Base-by-base conservation (phyloP, 2,888 invertebrate genomes). In the Lepidocyrtoides sp. region DNA sequence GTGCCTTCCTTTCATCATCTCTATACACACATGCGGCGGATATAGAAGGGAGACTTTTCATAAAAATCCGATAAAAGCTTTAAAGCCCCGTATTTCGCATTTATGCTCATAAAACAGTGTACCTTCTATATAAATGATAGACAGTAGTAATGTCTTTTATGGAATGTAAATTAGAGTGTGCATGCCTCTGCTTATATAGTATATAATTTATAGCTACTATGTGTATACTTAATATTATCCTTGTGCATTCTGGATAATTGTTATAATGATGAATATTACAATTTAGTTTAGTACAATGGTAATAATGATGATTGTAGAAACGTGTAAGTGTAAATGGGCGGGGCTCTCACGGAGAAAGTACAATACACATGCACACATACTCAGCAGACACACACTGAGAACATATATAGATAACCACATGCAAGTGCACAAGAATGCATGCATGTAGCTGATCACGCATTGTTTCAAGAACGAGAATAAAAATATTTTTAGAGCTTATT, bases 281-380 rank as follows among this genome's bases (percentile, higher is more conserved):
- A 82, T 82, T 36, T 44, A 63, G 8, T 54, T 44, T 69, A 26
- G 20, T 12, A 77, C 26, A 20, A 29, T n/a, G 29, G 54, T 32
- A 14, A 54, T 32, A 54, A 32, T 77, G 2, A 77, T 77, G 26
- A 32, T 63, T 44, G 63, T 60, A 23, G 57, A 41, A 81, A 88
- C 81, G 79, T 79, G 79, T 79, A 81, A 81, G 88, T 88, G 88
- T 60, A 88, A 88, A 88, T 88, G 88, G 88, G 88, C 88, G 88
- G 88, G 88, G 79, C 54, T 81, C 81, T 69, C 48, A 81, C 29
- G 54, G 81, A 81, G 81, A 88, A 88, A 87, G 88, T 88, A 88
- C 81, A 66, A 32, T 41, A 51, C 26, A 29, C 20, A 54, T 17
- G 32, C 54, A 29, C 75, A 48, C 72, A 69, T 0, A 26, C 44